Evolutionary conservation across 2,888 invertebrate species (phyloP).

Genomic region (Cremastinae sp.): DNA sequence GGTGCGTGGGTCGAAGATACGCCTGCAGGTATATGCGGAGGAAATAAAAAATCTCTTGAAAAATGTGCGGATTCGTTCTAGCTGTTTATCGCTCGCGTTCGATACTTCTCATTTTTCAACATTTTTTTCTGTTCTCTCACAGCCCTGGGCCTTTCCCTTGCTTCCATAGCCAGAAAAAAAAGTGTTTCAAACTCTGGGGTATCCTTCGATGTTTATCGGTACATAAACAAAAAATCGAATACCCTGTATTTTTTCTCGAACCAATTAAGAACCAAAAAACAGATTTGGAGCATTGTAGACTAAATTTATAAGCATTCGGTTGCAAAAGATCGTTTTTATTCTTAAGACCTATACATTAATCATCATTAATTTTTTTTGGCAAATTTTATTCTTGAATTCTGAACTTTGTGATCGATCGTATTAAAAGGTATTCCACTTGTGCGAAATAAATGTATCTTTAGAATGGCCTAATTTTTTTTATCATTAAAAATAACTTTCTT

Average conservation of each 20-base stretch:
- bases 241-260: background rate
- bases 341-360: too few relatives aligned
- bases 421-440: too few relatives aligned
- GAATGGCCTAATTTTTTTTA: too few relatives aligned
- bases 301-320: too few relatives aligned
- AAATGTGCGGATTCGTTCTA: background rate
- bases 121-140: background rate
- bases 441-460: too few relatives aligned
- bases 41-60: background rate
- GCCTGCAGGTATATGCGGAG: slow-evolving; percentile 5
- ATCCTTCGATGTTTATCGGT: slow-evolving; percentile 17
- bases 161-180: slow-evolving; percentile 6
- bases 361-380: too few relatives aligned
- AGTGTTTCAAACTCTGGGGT: background rate
- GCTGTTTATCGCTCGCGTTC: slow-evolving; percentile 1
- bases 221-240: background rate
- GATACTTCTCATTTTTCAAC: slow-evolving; percentile 1
- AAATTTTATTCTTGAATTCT: too few relatives aligned
- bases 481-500: too few relatives aligned
- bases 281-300: background rate
- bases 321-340: too few relatives aligned
- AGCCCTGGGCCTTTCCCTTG: slow-evolving; percentile 1
- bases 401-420: too few relatives aligned
- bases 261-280: background rate
- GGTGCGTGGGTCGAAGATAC: slow-evolving; percentile 32